phyloP scores from a whole-genome alignment of 2,113 vertebrate species.

The Ceyx margarethae region DNA sequence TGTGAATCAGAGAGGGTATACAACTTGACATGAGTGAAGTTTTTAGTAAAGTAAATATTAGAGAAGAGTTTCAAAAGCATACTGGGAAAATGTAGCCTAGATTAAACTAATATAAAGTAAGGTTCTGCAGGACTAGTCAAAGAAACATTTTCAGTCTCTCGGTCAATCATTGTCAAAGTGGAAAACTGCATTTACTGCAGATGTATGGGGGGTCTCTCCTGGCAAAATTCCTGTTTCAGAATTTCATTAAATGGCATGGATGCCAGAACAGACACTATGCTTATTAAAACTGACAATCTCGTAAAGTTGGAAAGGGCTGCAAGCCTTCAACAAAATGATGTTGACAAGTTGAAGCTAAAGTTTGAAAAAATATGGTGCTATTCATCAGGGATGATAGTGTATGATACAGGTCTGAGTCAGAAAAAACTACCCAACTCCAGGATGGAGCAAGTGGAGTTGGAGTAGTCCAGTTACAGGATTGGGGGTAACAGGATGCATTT shows the following conservation, averaged over 20 bases:
- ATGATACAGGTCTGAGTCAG: neutral
- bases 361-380: neutral
- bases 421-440: neutral
- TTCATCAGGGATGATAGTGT: neutral
- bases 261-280: neutral
- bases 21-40: neutral
- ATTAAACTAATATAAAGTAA: neutral
- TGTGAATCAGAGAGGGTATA: neutral
- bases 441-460: neutral
- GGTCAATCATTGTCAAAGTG: neutral
- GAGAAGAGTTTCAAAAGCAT: neutral
- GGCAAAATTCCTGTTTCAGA: neutral
- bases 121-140: neutral
- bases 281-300: conserved; percentile 31
- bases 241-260: neutral
- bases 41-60: neutral
- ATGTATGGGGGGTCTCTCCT: neutral
- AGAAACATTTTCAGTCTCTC: neutral
- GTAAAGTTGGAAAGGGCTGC: conserved; percentile 20
- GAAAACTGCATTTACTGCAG: neutral
- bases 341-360: neutral
- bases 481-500: neutral
- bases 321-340: neutral
- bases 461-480: neutral
- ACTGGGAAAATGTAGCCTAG: neutral